Evolutionary conservation across 2,113 vertebrate genomes (phyloP).

Genomic region (Poeciliopsis occidentalis): DNA sequence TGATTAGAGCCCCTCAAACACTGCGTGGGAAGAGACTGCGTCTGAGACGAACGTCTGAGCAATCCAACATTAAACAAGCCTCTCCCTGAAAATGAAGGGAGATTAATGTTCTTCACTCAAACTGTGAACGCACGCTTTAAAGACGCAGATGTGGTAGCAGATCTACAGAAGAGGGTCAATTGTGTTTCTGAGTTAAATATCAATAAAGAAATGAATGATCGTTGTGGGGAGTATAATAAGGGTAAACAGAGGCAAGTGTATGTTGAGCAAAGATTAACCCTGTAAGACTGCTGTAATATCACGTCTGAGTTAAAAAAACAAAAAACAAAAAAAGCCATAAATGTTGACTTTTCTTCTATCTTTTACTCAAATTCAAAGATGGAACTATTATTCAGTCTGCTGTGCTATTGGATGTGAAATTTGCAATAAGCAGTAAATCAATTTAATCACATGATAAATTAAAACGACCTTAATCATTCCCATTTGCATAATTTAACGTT

Average conservation of each 20-base stretch:
- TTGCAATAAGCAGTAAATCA: too few relatives aligned
- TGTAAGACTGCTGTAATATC: too few relatives aligned
- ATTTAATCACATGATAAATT: too few relatives aligned
- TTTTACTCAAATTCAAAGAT: too few relatives aligned
- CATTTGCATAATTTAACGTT: too few relatives aligned
- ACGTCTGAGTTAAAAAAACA: too few relatives aligned
- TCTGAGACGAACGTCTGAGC: slow-evolving; percentile 66
- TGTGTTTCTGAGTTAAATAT: slow-evolving; percentile 7
- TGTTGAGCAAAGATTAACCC: background rate
- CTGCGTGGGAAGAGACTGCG: slow-evolving; percentile 61
- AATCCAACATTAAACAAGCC: slow-evolving; percentile 55
- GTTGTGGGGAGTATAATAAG: slow-evolving; percentile 6
- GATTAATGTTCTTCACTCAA: slow-evolving; percentile 58
- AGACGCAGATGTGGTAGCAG: slow-evolving; percentile 23
- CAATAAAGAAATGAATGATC: background rate
- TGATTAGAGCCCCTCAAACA: slow-evolving; percentile 68
- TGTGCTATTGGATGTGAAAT: too few relatives aligned
- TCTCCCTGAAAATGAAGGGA: slow-evolving; percentile 36
- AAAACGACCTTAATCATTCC: too few relatives aligned
- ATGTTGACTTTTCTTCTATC: too few relatives aligned
- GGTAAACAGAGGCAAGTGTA: slow-evolving; percentile 14
- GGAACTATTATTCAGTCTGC: too few relatives aligned
- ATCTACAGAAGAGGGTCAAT: slow-evolving; percentile 16
- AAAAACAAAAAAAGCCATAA: too few relatives aligned
- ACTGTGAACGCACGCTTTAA: slow-evolving; percentile 32